Percentiles rank a stretch among this genome's conserved stretches.
These are phyloP conservation scores for Pollachius pollachius DNA, from an alignment of 2,113 vertebrate species.

Conservation along the genomic window DNA sequence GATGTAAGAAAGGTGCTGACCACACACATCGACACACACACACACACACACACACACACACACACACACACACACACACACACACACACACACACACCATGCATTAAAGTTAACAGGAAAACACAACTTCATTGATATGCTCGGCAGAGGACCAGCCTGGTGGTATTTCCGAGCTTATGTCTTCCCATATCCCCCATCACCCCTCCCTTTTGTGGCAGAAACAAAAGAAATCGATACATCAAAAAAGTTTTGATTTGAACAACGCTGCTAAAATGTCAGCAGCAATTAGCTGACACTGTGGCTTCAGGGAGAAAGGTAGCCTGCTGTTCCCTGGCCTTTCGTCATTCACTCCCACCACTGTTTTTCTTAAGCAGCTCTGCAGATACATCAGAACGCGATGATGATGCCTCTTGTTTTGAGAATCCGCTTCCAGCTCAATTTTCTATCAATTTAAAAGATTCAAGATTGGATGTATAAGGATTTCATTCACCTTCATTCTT, in stretches of 20 bases:
- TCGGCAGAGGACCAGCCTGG: constrained; percentile 43
- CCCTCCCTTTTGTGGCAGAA: constrained; percentile 33
- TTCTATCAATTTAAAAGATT: too few relatives aligned
- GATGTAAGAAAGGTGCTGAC: too few relatives aligned
- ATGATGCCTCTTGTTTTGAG: too few relatives aligned
- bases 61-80: too few relatives aligned
- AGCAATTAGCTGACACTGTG: constrained; percentile 71
- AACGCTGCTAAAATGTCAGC: constrained; percentile 74
- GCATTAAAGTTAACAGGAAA: too few relatives aligned
- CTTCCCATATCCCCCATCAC: neutral
- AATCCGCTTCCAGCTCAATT: neutral
- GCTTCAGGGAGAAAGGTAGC: constrained; percentile 59
- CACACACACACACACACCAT: too few relatives aligned
- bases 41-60: too few relatives aligned
- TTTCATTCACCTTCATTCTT: too few relatives aligned
- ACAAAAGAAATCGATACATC: constrained; percentile 61
- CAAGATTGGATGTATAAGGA: too few relatives aligned
- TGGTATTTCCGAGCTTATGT: constrained; percentile 65
- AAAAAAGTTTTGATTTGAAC: constrained; percentile 64
- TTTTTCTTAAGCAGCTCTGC: too few relatives aligned
- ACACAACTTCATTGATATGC: constrained; percentile 44
- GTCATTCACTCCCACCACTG: neutral
- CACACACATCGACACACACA: too few relatives aligned
- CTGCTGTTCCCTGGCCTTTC: constrained; percentile 69
- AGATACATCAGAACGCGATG: too few relatives aligned